Percentiles rank a stretch among this genome's conserved stretches.
These are phyloP conservation scores for Diuraphis noxia DNA, from an alignment of 1,140 invertebrate species.

Conservation along the genomic window DNA sequence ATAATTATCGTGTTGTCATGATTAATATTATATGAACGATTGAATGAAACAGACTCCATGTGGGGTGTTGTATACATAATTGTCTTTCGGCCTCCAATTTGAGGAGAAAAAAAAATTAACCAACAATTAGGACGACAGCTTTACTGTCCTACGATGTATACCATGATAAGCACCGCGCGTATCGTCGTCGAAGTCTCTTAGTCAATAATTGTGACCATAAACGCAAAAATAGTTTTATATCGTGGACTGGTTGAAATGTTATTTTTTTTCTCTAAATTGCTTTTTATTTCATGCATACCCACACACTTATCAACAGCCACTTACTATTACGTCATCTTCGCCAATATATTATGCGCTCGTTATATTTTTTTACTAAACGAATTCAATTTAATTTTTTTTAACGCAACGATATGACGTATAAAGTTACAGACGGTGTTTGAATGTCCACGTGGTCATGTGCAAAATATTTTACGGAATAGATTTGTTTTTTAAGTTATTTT, in stretches of 20 bases:
- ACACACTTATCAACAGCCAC: slow-evolving; percentile 7
- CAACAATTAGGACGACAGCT: slow-evolving; percentile 2
- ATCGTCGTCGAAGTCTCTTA: not conserved
- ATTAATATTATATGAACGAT: not conserved
- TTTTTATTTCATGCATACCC: slow-evolving; percentile 19
- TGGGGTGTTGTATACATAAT: not conserved
- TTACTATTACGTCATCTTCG: not conserved
- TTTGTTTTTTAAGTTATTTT: not conserved
- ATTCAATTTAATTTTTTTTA: not conserved
- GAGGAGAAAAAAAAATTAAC: not conserved
- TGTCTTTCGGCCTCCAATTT: slow-evolving; percentile 10
- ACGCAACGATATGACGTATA: not conserved
- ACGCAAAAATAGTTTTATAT: not conserved
- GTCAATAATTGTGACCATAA: slow-evolving; percentile 19
- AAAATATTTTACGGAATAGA: not conserved
- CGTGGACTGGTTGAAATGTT: not conserved
- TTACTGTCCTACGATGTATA: not conserved
- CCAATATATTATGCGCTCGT: not conserved
- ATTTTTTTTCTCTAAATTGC: not conserved
- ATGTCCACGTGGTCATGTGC: not conserved
- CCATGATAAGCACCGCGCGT: not conserved
- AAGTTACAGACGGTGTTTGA: not conserved
- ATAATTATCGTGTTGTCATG: not conserved
- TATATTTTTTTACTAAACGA: not conserved
- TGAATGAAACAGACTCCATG: not conserved